These are phyloP conservation scores for Cynopterus sphinx DNA, from an alignment of 2,797 vertebrate genomes.

Conservation along the genomic window DNA sequence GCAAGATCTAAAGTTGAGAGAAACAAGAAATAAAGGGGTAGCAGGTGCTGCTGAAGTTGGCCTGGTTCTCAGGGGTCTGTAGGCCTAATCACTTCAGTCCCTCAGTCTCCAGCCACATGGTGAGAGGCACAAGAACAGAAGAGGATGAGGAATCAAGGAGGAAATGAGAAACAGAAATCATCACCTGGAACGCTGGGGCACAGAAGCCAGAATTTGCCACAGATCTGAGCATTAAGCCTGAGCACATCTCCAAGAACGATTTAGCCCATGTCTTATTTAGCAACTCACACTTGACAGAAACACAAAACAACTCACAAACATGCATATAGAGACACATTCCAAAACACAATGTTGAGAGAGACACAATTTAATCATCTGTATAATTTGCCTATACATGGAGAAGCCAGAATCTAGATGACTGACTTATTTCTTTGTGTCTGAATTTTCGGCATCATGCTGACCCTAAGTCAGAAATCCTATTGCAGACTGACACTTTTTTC, in stretches of 20 bases:
- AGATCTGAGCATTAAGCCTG: conserved; percentile 3
- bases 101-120: conserved; percentile 4
- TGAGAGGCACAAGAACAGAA: conserved; percentile 30
- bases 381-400: neutral
- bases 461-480: neutral
- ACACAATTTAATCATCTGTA: neutral
- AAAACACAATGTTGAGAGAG: neutral
- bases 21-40: conserved; percentile 61
- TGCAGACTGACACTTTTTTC: neutral
- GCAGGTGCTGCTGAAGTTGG: conserved; percentile 4
- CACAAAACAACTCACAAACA: neutral
- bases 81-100: neutral
- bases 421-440: neutral
- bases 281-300: neutral
- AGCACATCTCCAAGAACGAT: conserved; percentile 16
- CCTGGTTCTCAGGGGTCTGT: neutral
- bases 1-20: conserved; percentile 34
- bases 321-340: neutral
- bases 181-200: neutral
- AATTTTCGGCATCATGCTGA: neutral
- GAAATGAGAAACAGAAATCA: conserved; percentile 59
- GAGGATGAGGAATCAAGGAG: neutral
- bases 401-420: neutral
- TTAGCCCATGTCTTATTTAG: neutral
- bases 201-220: neutral